Percentiles rank a stretch among this genome's conserved stretches.
Evolutionary conservation across 2,113 vertebrate genomes (phyloP).

Genomic region (Gallinago undulata): DNA sequence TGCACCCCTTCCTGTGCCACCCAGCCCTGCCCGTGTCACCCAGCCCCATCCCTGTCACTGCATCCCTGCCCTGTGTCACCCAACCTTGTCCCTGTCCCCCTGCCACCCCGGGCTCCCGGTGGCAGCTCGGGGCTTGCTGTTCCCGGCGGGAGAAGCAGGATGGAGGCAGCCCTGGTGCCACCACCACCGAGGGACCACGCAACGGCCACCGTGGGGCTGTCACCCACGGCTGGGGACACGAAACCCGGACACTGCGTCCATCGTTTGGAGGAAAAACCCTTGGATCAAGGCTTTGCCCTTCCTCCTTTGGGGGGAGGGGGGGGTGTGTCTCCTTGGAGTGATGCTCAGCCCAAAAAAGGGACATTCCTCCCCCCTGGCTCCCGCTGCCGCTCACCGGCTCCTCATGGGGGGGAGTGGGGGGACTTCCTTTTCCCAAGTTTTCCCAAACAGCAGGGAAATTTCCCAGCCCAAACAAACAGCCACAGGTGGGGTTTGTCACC

Average conservation of each 20-base stretch:
- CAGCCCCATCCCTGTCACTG: background rate
- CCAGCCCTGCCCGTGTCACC: background rate
- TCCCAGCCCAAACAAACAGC: constrained; percentile 18
- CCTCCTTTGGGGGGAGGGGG: background rate
- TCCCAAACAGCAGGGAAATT: background rate
- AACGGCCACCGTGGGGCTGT: background rate
- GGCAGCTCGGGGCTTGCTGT: background rate
- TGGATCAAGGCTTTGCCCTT: background rate
- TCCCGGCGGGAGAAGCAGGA: background rate
- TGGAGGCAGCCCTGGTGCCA: background rate
- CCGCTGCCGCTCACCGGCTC: rapidly evolving
- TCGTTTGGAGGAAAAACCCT: background rate
- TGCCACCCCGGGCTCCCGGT: background rate
- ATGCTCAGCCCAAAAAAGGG: background rate
- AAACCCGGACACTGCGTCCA: rapidly evolving
- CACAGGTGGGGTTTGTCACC: background rate
- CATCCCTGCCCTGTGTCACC: background rate
- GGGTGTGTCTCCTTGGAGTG: background rate
- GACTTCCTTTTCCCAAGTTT: constrained; percentile 3
- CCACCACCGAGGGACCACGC: background rate
- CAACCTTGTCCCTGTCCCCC: background rate
- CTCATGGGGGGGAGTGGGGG: rapidly evolving
- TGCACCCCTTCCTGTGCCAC: background rate
- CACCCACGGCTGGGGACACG: background rate
- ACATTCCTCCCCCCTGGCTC: rapidly evolving